Evolutionary conservation across 2,888 invertebrate genomes (phyloP).

Genomic region (Ethmia dodecea): DNA sequence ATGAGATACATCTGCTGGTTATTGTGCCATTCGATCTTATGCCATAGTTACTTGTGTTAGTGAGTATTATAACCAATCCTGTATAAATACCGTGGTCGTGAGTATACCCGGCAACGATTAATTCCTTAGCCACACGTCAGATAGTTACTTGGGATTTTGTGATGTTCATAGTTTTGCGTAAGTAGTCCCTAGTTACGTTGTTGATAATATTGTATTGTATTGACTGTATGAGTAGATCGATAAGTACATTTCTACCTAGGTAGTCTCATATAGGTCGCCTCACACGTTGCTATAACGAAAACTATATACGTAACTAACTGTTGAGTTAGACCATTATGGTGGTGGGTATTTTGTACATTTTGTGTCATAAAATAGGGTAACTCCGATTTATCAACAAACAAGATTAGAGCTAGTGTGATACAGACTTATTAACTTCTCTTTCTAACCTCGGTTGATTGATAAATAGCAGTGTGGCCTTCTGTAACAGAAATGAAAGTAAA

Average conservation of each 20-base stretch:
- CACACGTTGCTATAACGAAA: slow-evolving; percentile 46
- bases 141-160: slow-evolving; percentile 46
- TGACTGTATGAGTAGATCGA: slow-evolving; percentile 50
- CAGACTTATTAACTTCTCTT: too few relatives aligned
- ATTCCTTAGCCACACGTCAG: slow-evolving; percentile 42
- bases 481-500: too few relatives aligned
- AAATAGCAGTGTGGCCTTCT: too few relatives aligned
- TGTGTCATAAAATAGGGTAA: too few relatives aligned
- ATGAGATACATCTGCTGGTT: slow-evolving; percentile 20
- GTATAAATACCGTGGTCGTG: slow-evolving; percentile 19
- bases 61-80: slow-evolving; percentile 30
- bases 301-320: slow-evolving; percentile 33
- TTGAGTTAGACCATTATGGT: too few relatives aligned
- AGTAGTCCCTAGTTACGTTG: slow-evolving; percentile 65
- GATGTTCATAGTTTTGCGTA: slow-evolving; percentile 63
- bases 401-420: too few relatives aligned
- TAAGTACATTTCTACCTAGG: slow-evolving; percentile 67
- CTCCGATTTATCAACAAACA: too few relatives aligned
- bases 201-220: slow-evolving; percentile 60
- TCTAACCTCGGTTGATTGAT: too few relatives aligned
- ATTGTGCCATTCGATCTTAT: slow-evolving; percentile 34
- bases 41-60: slow-evolving; percentile 25
- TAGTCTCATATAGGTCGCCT: slow-evolving; percentile 57
- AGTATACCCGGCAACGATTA: too few relatives aligned
- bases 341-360: too few relatives aligned